Evolutionary conservation across 2,888 invertebrate species (phyloP).

Genomic region (Xanthia icteritia): DNA sequence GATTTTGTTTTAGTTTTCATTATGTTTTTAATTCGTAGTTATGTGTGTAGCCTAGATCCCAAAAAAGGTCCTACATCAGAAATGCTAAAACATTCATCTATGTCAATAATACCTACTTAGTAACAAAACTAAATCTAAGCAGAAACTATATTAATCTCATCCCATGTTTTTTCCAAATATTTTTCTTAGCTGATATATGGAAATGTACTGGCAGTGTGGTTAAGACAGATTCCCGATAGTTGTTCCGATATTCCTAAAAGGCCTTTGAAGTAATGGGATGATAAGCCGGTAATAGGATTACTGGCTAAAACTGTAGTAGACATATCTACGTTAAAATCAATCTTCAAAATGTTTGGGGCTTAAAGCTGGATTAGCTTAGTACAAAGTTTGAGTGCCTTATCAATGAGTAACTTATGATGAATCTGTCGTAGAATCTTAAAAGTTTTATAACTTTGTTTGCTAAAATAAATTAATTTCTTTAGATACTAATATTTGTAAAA

Average conservation of each 20-base stretch:
- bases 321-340: conserved; percentile 39
- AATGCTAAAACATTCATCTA: neutral
- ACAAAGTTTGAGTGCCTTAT: conserved; percentile 25
- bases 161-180: conserved; percentile 14
- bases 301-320: conserved; percentile 14
- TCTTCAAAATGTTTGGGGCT: conserved; percentile 5
- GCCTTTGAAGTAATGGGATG: conserved; percentile 25
- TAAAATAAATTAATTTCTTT: conserved; percentile 7
- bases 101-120: neutral
- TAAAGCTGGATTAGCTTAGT: conserved; percentile 6
- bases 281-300: conserved; percentile 42
- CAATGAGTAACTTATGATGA: conserved; percentile 4
- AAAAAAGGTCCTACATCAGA: neutral
- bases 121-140: neutral
- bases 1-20: no score
- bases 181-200: conserved; percentile 36
- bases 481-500: neutral
- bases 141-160: conserved; percentile 9
- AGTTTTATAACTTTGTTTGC: conserved; percentile 17
- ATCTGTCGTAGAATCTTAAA: conserved; percentile 19
- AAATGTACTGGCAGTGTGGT: conserved; percentile 36
- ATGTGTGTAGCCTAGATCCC: no score
- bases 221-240: conserved; percentile 47
- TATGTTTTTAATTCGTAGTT: no score
- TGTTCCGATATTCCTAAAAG: conserved; percentile 25